Conservation (phyloP, 2,113 vertebrate species). For the Vireo altiloquus region DNA sequence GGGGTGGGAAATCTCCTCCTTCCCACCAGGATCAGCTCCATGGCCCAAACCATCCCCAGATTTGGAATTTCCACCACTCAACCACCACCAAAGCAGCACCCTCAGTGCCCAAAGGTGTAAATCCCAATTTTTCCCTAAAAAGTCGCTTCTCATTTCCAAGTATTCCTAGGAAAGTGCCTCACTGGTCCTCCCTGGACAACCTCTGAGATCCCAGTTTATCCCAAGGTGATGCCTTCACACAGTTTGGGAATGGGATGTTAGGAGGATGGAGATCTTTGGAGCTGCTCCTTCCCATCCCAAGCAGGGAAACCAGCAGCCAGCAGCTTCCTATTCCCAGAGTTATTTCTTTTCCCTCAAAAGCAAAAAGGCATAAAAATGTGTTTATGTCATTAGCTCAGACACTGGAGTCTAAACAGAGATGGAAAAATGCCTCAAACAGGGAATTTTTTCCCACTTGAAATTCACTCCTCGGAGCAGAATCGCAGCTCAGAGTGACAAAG, state of each 20-base stretch:
- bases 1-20: neutral
- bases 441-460: neutral
- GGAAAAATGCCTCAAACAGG: neutral
- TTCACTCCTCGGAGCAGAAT: neutral
- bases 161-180: neutral
- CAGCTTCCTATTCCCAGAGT: neutral
- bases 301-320: neutral
- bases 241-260: accelerated
- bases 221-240: neutral
- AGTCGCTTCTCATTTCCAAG: no score
- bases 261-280: neutral
- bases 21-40: neutral
- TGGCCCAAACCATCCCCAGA: neutral
- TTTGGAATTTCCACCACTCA: neutral
- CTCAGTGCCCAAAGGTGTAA: neutral
- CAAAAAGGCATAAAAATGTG: neutral
- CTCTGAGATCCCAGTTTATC: no score
- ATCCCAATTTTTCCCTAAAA: neutral
- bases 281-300: neutral
- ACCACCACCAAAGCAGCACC: neutral
- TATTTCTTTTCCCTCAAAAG: neutral
- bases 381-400: neutral
- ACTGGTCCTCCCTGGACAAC: no score
- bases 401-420: conserved; percentile 3
- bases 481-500: neutral